Percentiles rank a stretch among this genome's conserved stretches.
Evolutionary conservation across 2,797 vertebrate genomes (phyloP).

Genomic region (Rhyacichthys aspro): DNA sequence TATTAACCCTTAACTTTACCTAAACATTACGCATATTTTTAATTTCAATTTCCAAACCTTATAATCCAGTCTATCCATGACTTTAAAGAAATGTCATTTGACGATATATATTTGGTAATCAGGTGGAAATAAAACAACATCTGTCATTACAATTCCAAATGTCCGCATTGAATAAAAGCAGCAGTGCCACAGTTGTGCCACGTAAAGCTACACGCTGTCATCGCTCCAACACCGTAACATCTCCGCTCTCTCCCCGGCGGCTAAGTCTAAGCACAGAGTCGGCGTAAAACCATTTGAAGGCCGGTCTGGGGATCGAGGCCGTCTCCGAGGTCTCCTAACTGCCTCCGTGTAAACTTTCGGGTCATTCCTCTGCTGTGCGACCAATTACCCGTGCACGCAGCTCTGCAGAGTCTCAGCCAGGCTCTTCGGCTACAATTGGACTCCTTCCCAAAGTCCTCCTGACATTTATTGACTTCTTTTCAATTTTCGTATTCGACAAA

Average conservation of each 20-base stretch:
- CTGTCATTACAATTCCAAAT: constrained; percentile 16
- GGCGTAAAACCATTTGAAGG: constrained; percentile 57
- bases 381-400: constrained; percentile 71
- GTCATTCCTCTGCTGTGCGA: constrained; percentile 75
- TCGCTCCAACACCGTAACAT: constrained; percentile 33
- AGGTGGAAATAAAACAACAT: constrained; percentile 20
- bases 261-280: constrained; percentile 44
- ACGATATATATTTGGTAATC: constrained; percentile 3
- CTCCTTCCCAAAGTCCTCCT: constrained; percentile 63
- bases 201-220: constrained; percentile 34
- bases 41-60: too few species aligned
- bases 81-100: too few species aligned
- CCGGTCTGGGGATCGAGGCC: constrained; percentile 61
- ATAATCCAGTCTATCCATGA: too few species aligned
- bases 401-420: constrained; percentile 71
- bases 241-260: constrained; percentile 22
- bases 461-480: constrained; percentile 68
- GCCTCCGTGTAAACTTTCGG: constrained; percentile 76
- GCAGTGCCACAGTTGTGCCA: constrained; percentile 33
- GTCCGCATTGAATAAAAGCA: constrained; percentile 25
- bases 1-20: too few species aligned
- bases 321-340: constrained; percentile 75
- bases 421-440: constrained; percentile 64
- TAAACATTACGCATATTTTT: too few species aligned
- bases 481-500: constrained; percentile 49